Conservation (phyloP, 2,888 invertebrate genomes). For the Lasioglossum leucozonium region DNA sequence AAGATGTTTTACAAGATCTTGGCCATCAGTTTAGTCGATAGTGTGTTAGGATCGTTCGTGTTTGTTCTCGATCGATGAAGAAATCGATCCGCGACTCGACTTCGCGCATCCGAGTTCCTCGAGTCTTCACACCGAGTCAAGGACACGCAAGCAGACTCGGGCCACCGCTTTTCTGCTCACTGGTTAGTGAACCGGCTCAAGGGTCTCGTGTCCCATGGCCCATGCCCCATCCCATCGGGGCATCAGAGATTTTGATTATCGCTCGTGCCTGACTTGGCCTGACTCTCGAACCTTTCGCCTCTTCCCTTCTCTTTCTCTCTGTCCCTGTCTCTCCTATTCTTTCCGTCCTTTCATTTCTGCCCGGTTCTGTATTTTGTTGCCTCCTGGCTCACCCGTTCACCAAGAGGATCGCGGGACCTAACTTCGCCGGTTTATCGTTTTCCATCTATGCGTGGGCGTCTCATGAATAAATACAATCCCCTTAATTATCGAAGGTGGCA, state of each 20-base stretch:
- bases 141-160: conserved; percentile 72
- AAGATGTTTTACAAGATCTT: background rate
- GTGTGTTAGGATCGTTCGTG: background rate
- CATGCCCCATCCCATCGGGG: conserved; percentile 45
- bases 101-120: conserved; percentile 40
- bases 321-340: background rate
- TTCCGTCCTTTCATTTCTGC: background rate
- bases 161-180: conserved; percentile 67
- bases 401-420: conserved; percentile 26
- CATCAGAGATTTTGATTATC: conserved; percentile 63
- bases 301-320: background rate
- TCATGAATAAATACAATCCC: conserved; percentile 62
- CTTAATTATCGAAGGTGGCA: conserved; percentile 37
- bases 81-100: conserved; percentile 49
- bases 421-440: conserved; percentile 35
- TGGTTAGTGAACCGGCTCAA: conserved; percentile 77
- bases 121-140: conserved; percentile 76
- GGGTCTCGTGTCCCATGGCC: conserved; percentile 25
- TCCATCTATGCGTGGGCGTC: conserved; percentile 38
- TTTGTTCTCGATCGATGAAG: conserved; percentile 11
- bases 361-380: conserved; percentile 6
- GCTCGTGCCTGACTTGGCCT: conserved; percentile 25
- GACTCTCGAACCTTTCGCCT: conserved; percentile 13
- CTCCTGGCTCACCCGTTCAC: background rate
- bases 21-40: background rate